Evolutionary conservation across 2,113 vertebrate genomes (phyloP).

Genomic region (Lates calcarifer): DNA sequence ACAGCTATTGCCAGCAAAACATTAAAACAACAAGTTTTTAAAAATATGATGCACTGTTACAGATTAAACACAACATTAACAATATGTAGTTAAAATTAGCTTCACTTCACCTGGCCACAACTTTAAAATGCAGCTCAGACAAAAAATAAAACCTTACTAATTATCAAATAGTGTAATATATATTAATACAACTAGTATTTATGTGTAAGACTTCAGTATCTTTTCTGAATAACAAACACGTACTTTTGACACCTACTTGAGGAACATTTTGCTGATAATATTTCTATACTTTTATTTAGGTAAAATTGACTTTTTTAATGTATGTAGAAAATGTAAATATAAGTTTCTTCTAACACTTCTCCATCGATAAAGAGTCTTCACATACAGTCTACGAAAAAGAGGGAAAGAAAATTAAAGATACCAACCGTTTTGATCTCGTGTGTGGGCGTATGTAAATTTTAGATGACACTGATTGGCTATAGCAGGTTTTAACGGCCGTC

Average conservation of each 20-base stretch:
- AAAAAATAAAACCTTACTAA: background rate
- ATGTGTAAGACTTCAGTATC: background rate
- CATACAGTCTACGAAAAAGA: too few species aligned
- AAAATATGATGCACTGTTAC: background rate
- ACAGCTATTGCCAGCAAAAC: background rate
- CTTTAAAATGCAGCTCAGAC: background rate
- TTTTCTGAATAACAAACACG: background rate
- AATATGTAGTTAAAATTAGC: background rate
- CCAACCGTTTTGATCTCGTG: background rate
- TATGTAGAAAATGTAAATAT: too few species aligned
- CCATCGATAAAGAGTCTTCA: too few species aligned
- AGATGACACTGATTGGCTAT: conserved; percentile 60
- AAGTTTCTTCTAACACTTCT: too few species aligned
- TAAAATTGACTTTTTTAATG: too few species aligned
- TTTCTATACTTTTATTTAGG: background rate
- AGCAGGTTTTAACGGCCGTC: conserved; percentile 3
- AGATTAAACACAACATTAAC: background rate
- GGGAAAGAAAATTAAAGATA: too few species aligned
- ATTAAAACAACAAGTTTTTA: background rate
- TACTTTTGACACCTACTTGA: background rate
- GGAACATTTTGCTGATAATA: background rate
- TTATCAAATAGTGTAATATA: background rate
- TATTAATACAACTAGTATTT: background rate
- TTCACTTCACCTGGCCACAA: background rate
- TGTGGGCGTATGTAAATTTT: background rate